Conservation (phyloP, 2,797 vertebrate genomes). For the Sebastes taczanowskii region DNA sequence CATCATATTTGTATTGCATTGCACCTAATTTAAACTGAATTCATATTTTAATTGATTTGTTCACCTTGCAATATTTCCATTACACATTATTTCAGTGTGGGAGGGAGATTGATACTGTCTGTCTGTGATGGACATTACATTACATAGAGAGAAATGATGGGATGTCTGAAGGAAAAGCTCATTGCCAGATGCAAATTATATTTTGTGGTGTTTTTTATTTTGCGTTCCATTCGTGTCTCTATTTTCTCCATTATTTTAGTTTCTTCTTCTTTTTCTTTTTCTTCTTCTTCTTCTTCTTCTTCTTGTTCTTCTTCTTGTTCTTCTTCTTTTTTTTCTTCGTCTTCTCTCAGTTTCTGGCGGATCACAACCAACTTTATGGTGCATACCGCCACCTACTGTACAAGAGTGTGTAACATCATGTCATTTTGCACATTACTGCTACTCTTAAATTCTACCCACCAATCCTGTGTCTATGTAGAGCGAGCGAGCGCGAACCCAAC, state of each 20-base stretch:
- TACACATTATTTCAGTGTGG: background rate
- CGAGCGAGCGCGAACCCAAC: too few species aligned
- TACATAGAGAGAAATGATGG: background rate
- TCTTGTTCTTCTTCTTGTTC: too few species aligned
- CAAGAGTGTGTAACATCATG: too few species aligned
- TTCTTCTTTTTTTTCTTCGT: too few species aligned
- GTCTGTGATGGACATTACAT: background rate
- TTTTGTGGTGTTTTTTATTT: background rate
- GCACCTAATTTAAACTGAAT: background rate
- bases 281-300: too few species aligned
- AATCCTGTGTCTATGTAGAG: too few species aligned
- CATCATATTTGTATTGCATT: background rate
- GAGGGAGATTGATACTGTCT: background rate
- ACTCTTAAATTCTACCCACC: too few species aligned
- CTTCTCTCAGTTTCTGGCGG: too few species aligned
- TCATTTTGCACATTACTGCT: too few species aligned
- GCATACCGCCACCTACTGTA: too few species aligned
- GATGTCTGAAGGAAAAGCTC: background rate
- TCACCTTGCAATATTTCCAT: background rate
- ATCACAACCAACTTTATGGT: too few species aligned
- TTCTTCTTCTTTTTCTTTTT: too few species aligned
- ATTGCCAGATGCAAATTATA: background rate
- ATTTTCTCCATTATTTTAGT: background rate
- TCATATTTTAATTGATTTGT: background rate
- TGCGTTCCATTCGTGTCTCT: background rate